A percentile compares a stretch with the other conserved stretches of the same genome.
Conservation (phyloP, 2,113 vertebrate genomes). For the Urocitellus parryii region DNA sequence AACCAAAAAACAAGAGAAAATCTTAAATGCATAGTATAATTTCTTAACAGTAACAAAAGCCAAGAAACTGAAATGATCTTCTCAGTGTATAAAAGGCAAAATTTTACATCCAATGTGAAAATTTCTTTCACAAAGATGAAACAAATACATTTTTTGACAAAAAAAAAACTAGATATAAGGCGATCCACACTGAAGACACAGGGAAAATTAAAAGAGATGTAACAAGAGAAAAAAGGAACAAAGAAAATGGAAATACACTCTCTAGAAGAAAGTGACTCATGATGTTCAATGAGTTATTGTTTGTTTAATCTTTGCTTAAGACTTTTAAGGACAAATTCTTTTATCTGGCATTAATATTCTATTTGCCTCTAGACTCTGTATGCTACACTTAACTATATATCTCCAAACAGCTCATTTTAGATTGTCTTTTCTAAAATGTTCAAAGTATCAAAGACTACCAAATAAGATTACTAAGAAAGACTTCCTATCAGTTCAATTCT, state of each 20-base stretch:
- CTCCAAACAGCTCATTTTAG: slow-evolving; percentile 10
- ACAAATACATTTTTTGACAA: not conserved
- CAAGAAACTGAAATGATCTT: not conserved
- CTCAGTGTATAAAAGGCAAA: not conserved
- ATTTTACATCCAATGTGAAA: not conserved
- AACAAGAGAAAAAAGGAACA: not conserved
- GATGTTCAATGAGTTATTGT: not conserved
- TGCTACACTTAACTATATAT: not conserved
- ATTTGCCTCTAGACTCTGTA: not conserved
- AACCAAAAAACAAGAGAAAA: slow-evolving; percentile 29
- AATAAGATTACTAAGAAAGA: slow-evolving; percentile 13
- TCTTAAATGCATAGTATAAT: not conserved
- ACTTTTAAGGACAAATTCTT: not conserved
- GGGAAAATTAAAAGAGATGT: not conserved
- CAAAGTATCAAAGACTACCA: slow-evolving; percentile 16
- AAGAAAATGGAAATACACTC: not conserved
- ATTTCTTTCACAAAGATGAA: slow-evolving; percentile 32
- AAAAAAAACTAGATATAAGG: not conserved
- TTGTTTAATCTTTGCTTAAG: not conserved
- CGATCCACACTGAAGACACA: not conserved
- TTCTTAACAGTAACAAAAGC: slow-evolving; percentile 8
- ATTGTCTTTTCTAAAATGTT: not conserved
- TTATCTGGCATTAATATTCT: not conserved
- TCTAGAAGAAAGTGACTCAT: not conserved
- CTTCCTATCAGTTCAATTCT: not conserved